Conservation (phyloP, 2,888 invertebrate genomes). For the Noctua fimbriata region DNA sequence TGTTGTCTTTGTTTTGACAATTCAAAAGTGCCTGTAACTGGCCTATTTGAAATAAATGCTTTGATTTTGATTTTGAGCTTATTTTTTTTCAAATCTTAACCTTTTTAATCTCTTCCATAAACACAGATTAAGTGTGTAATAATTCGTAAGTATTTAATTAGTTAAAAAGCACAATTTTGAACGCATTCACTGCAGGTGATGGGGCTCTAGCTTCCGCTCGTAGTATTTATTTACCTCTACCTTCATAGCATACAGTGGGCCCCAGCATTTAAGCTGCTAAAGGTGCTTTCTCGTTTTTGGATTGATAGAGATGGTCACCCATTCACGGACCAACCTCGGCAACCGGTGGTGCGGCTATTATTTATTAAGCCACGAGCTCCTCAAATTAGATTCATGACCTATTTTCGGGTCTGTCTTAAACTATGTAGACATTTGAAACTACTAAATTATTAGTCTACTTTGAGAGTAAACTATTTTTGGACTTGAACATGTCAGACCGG, state of each 20-base stretch:
- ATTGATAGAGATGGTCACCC: not conserved
- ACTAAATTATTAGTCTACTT: constrained; percentile 4
- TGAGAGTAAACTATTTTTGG: constrained; percentile 13
- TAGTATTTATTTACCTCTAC: not conserved
- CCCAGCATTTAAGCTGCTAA: not conserved
- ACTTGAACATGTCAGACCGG: constrained; percentile 4
- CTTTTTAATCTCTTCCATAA: too few relatives aligned
- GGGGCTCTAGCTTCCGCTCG: too few relatives aligned
- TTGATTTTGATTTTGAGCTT: too few relatives aligned
- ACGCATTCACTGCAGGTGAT: too few relatives aligned
- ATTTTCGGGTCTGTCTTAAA: not conserved
- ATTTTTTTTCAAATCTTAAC: not conserved
- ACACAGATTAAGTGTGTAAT: not conserved
- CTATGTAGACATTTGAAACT: constrained; percentile 17
- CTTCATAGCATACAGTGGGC: not conserved
- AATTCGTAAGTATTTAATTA: not conserved
- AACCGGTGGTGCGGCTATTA: not conserved
- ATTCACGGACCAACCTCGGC: not conserved
- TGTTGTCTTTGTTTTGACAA: too few relatives aligned
- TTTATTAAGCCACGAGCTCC: not conserved
- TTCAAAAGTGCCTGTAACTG: too few relatives aligned
- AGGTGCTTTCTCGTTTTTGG: not conserved
- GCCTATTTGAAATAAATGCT: too few relatives aligned
- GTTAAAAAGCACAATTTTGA: not conserved
- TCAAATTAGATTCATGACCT: not conserved